Conservation (phyloP, 2,797 vertebrate genomes). For the Enteromius fasciolatus region DNA sequence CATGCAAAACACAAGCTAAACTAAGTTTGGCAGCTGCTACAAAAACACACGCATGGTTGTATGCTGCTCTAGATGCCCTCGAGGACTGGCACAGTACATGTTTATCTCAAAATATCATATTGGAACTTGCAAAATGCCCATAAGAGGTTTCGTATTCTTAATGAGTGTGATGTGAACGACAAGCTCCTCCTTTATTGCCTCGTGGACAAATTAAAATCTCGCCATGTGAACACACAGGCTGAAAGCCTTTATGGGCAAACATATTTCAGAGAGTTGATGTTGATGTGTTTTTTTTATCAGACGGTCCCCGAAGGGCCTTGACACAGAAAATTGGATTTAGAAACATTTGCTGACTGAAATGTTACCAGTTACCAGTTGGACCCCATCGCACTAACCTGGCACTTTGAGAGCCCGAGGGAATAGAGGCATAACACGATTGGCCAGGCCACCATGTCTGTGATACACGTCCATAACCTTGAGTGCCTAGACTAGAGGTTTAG, state of each 20-base stretch:
- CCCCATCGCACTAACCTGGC: conserved; percentile 41
- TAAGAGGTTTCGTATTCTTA: conserved; percentile 31
- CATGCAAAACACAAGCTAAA: conserved; percentile 45
- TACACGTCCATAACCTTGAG: conserved; percentile 27
- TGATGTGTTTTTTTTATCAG: conserved; percentile 49
- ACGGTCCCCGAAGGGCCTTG: conserved; percentile 42
- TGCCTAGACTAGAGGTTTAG: conserved; percentile 29
- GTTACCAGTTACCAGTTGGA: conserved; percentile 39
- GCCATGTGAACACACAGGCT: conserved; percentile 30
- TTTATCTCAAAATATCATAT: conserved; percentile 28
- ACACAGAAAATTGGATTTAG: conserved; percentile 56
- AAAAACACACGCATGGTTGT: conserved; percentile 15
- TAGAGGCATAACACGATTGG: conserved; percentile 28
- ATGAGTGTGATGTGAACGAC: conserved; percentile 5
- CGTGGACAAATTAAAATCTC: conserved; percentile 13
- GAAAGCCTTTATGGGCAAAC: conserved; percentile 44
- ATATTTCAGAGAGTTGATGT: conserved; percentile 43
- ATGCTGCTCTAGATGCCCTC: not conserved
- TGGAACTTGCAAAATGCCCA: conserved; percentile 32
- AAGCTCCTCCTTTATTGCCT: conserved; percentile 24
- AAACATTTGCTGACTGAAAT: conserved; percentile 57
- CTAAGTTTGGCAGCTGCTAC: conserved; percentile 46
- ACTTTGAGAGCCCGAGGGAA: conserved; percentile 26
- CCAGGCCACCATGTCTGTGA: conserved; percentile 4
- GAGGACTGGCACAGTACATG: conserved; percentile 22